phyloP scores from a whole-genome alignment of 2,113 vertebrate genomes.

The Pygoscelis antarcticus region DNA sequence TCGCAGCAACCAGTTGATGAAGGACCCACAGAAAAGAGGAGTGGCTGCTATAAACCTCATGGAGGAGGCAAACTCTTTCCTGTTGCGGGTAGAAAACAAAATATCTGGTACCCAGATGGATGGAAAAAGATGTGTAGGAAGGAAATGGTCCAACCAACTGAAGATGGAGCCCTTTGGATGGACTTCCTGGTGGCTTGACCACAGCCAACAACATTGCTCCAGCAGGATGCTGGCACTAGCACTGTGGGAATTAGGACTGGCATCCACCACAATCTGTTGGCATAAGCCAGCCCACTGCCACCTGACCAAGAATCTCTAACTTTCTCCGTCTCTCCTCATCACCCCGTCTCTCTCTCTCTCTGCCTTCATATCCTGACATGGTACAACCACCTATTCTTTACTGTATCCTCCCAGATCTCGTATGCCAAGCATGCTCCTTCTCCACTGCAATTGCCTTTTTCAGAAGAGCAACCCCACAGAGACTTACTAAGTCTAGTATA shows the following conservation, averaged over 20 bases:
- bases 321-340: neutral
- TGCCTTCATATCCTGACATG: neutral
- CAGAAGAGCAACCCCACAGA: neutral
- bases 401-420: neutral
- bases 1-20: neutral
- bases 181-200: neutral
- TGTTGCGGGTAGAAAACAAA: neutral
- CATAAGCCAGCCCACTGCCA: neutral
- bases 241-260: neutral
- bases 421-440: neutral
- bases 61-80: neutral
- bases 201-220: neutral
- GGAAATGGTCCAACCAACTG: neutral
- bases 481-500: neutral
- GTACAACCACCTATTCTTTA: neutral
- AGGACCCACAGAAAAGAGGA: neutral
- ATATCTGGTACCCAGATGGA: neutral
- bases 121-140: neutral
- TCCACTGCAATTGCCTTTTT: neutral
- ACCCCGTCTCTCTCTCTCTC: neutral
- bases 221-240: neutral
- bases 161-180: neutral
- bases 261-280: neutral
- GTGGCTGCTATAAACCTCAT: neutral
- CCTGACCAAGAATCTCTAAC: neutral